Evolutionary conservation across 1,140 invertebrate genomes (phyloP), one percentile per base, ranked within the genome.

Genomic region (Drosophila miranda): DNA sequence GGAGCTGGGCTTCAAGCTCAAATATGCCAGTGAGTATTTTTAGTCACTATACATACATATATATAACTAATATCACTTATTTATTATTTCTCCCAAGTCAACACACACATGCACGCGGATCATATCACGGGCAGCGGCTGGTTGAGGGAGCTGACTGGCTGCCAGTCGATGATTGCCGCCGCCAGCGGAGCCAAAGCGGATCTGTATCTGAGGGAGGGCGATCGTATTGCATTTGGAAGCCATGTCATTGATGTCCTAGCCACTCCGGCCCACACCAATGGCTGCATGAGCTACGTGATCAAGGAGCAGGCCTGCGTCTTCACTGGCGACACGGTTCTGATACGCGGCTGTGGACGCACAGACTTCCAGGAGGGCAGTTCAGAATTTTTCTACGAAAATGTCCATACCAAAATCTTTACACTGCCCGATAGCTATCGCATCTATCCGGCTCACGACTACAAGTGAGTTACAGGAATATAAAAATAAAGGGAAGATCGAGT

Each of bases 31-130:
- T 98, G 92, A 94, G 93, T 93, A 13, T 8, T 0, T 49, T 2
- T 28, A 28, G 6, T 21, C 13, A 14, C 38, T 38, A 2, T 28
- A 16, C n/a, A n/a, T n/a, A n/a, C 6, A 7, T 44, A 16, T 21
- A 6, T 30, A 8, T 2, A 8, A 3, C 2, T 28, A 13, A 68
- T 63, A 57, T 61, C 49, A 68, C 19, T 23, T 51, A 53, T 28
- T 8, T 23, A 44, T 61, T 72, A 50, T 38, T 4, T 0, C 1
- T 8, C 34, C 34, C 13, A 11, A 97, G 96, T 99, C 61, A 99
- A 99, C 91, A 99, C 99, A 2, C 99, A 99, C 91, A 96, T 99
- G 92, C 99, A 99, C 91, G 99, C 99, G 28, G 99, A 99, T 92
- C 99, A 99, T 91, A 94, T 99, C 42, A 99, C 98, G 6, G 98